Evolutionary conservation across 1,140 invertebrate species (phyloP), one percentile per base, ranked within the genome.

Genomic region (Vanessa atalanta): DNA sequence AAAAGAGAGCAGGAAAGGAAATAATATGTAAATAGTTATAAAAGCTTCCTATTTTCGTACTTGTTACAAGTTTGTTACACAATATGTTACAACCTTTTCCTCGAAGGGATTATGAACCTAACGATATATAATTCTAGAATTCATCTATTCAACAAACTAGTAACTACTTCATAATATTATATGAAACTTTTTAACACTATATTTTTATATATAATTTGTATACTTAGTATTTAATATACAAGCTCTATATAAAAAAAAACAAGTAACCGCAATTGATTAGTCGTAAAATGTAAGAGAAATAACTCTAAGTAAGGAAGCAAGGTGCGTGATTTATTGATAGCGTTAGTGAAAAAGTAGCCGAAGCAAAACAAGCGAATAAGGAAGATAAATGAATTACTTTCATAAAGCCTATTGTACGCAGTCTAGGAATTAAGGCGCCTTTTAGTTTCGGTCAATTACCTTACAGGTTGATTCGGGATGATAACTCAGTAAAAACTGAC

Each of bases 361-460:
- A 79, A 85, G 83, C 85, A 88, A 89, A 91, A 89, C 86, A 90
- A 84, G 82, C 81, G 84, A 86, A 83, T 87, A 91, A 91, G 84
- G 84, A 90, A 91, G 89, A 91, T 89, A 88, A 91, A 90, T 90
- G 89, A 88, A 89, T 88, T 87, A 89, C 83, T 88, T 86, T 80
- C 85, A 83, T 79, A 78, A 79, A 80, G 79, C 84, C 83, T 83
- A 86, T 88, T 87, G 78, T 80, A 78, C 72, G 75, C 70, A 76
- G 70, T 79, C 75, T 81, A 77, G 75, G 65, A 68, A 67, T 72
- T 61, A 50, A 69, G 55, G 77, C 60, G 63, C 48, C 61, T 68
- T 74, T 77, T 71, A 71, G 72, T 67, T 72, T 71, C 68, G 65
- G 70, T 66, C 69, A 61, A 70, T 77, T 48, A 72, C 48, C 48